phyloP scores from a whole-genome alignment of 2,113 vertebrate species.

The Ardeotis arabs region DNA sequence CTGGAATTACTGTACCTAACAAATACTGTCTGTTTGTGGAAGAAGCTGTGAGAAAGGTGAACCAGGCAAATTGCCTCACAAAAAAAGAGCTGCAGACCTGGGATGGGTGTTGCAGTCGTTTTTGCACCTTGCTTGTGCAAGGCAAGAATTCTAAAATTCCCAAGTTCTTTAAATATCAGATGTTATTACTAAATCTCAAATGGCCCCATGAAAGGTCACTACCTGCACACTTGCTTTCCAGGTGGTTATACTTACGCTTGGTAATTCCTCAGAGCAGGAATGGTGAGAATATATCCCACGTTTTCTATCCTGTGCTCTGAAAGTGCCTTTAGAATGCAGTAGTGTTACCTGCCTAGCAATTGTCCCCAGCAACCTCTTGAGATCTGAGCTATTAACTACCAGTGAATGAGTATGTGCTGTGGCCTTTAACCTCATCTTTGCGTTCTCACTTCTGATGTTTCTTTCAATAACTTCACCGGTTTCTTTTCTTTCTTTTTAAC shows the following conservation, averaged over 20 bases:
- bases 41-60: neutral
- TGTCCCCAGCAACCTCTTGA: conserved; percentile 2
- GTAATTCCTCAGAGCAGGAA: neutral
- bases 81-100: neutral
- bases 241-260: neutral
- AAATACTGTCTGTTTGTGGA: neutral
- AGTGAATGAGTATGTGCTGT: conserved; percentile 8
- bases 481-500: neutral
- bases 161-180: neutral
- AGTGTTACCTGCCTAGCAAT: conserved; percentile 10
- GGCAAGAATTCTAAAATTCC: neutral
- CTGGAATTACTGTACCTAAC: neutral
- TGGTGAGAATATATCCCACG: neutral
- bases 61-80: neutral
- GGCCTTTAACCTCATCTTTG: conserved; percentile 34
- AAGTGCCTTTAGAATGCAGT: conserved; percentile 9
- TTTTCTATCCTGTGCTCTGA: neutral
- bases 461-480: conserved; percentile 4
- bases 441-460: conserved; percentile 46
- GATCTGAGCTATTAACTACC: conserved; percentile 53
- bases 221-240: neutral
- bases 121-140: neutral
- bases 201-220: neutral
- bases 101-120: neutral
- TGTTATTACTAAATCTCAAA: neutral